These are phyloP conservation scores for Garrulus glandarius DNA, from an alignment of 2,797 vertebrate species.

Conservation along the genomic window DNA sequence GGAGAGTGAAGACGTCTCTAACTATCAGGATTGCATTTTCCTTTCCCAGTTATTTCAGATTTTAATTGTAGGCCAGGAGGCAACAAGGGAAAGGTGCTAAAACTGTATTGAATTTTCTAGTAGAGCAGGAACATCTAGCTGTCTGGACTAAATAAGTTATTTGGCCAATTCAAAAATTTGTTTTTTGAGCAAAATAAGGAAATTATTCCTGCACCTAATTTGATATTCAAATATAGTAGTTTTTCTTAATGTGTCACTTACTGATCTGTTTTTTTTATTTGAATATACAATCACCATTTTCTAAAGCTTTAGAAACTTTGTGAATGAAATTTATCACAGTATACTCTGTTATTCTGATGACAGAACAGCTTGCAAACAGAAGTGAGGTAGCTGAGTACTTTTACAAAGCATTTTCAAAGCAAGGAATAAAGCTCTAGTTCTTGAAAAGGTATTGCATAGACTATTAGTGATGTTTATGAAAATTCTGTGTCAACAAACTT, in stretches of 20 bases:
- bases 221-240: neutral
- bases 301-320: neutral
- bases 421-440: neutral
- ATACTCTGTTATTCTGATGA: neutral
- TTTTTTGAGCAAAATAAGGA: neutral
- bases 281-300: neutral
- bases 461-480: neutral
- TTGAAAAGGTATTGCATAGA: neutral
- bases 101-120: neutral
- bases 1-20: neutral
- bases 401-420: neutral
- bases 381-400: neutral
- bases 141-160: neutral
- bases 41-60: neutral
- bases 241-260: neutral
- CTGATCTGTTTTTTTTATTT: neutral
- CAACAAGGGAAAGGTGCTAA: neutral
- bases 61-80: neutral
- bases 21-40: neutral
- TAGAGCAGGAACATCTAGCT: neutral
- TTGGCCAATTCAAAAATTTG: neutral
- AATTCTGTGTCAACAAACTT: neutral
- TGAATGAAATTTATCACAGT: neutral
- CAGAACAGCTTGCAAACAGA: neutral
- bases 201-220: neutral